Evolutionary conservation across 2,113 vertebrate species (phyloP).

Genomic region (Falcunculus frontatus): DNA sequence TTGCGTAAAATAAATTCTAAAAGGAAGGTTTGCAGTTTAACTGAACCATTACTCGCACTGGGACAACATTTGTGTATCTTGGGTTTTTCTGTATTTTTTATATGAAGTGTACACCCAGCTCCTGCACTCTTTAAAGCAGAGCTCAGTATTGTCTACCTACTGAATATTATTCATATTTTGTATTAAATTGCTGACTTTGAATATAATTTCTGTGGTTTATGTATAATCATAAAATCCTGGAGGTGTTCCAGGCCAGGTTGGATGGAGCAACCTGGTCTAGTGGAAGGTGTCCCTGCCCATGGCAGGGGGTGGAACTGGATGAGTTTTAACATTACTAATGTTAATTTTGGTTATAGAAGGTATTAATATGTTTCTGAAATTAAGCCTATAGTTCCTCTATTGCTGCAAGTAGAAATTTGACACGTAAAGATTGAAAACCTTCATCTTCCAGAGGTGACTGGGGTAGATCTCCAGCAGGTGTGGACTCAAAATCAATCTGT

Average conservation of each 20-base stretch:
- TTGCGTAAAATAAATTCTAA: slow-evolving; percentile 28
- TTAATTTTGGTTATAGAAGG: background rate
- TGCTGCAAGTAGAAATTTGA: background rate
- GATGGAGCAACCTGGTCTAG: background rate
- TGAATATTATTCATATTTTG: background rate
- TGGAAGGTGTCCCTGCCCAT: background rate
- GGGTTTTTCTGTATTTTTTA: background rate
- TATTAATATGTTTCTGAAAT: background rate
- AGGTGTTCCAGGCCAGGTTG: background rate
- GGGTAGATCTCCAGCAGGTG: background rate
- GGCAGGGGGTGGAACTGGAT: background rate
- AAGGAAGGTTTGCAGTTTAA: slow-evolving; percentile 7
- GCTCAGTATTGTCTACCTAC: background rate
- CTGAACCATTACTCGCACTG: background rate
- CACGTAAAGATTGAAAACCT: accelerated
- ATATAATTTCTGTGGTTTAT: background rate
- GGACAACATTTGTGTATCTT: background rate
- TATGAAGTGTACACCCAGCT: background rate
- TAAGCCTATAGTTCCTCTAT: background rate
- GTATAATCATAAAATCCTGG: background rate
- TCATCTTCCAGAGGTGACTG: background rate
- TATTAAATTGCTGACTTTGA: background rate
- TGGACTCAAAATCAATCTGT: background rate
- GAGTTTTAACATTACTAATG: background rate
- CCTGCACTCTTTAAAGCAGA: background rate